Conservation (phyloP, 2,113 vertebrate genomes). For the Hiodon alosoides region DNA sequence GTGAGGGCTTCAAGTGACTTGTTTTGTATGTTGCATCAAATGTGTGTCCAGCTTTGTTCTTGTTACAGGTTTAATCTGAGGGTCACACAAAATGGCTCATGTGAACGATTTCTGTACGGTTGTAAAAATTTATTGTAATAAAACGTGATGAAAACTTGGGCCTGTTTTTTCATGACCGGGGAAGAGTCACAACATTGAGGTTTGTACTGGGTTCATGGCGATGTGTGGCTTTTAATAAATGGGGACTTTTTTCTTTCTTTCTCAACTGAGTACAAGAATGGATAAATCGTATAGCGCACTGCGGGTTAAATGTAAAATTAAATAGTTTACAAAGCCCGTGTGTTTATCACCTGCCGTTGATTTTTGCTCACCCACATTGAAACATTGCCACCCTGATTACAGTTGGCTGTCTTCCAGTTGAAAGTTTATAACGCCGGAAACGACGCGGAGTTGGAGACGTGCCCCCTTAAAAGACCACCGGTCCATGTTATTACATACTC, state of each 20-base stretch:
- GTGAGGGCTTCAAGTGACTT: constrained; percentile 86
- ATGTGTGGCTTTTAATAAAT: background rate
- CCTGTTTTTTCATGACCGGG: constrained; percentile 81
- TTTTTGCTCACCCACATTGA: constrained; percentile 28
- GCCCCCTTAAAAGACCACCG: background rate
- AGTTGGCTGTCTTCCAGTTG: background rate
- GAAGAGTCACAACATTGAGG: constrained; percentile 70
- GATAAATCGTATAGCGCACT: constrained; percentile 61
- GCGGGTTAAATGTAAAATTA: background rate
- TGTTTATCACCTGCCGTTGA: too few relatives aligned
- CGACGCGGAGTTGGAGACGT: background rate
- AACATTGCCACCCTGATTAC: constrained; percentile 12
- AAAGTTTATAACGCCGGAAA: background rate
- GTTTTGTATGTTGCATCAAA: constrained; percentile 60
- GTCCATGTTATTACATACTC: constrained; percentile 1
- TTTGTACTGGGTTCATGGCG: constrained; percentile 68
- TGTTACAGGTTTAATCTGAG: constrained; percentile 78
- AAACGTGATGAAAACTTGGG: constrained; percentile 79
- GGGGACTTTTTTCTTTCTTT: too few relatives aligned
- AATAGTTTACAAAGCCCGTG: too few relatives aligned
- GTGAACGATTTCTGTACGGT: constrained; percentile 80
- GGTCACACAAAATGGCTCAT: constrained; percentile 59
- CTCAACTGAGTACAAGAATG: too few relatives aligned
- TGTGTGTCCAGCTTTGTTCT: constrained; percentile 64
- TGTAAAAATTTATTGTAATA: constrained; percentile 83